Percentiles rank a stretch among this genome's conserved stretches.
These are phyloP conservation scores for Dipodomys spectabilis DNA, from an alignment of 2,113 vertebrate species.

Conservation along the genomic window DNA sequence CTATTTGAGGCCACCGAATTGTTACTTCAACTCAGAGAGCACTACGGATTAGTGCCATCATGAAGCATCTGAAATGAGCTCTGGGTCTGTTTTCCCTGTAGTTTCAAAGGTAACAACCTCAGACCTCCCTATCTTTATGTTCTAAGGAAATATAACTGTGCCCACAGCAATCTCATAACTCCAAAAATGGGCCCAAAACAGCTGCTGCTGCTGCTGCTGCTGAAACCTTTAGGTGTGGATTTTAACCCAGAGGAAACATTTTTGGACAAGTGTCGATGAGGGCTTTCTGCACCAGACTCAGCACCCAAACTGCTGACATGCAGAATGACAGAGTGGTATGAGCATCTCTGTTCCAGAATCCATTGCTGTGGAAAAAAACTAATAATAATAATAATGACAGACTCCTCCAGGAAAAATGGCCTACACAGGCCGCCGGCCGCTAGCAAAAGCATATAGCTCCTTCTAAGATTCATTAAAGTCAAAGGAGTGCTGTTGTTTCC, in stretches of 20 bases:
- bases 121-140: conserved; percentile 39
- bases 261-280: conserved; percentile 31
- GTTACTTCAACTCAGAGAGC: conserved; percentile 12
- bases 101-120: conserved; percentile 52
- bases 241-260: conserved; percentile 60
- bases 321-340: not conserved
- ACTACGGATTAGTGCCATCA: not conserved
- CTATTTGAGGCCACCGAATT: not conserved
- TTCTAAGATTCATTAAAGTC: not conserved
- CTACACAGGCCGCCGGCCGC: not conserved
- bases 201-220: conserved; percentile 15
- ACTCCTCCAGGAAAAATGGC: conserved; percentile 3
- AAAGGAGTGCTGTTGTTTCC: not conserved
- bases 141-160: conserved; percentile 45
- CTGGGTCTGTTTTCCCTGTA: conserved; percentile 55
- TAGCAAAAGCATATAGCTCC: not conserved
- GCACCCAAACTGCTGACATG: not conserved
- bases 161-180: not conserved
- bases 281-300: conserved; percentile 19
- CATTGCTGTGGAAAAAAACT: not conserved
- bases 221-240: conserved; percentile 59
- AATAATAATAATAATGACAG: not conserved
- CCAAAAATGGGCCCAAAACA: conserved; percentile 20
- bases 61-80: conserved; percentile 29
- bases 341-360: not conserved